Percentiles rank a stretch among this genome's conserved stretches.
These are phyloP conservation scores for Achatina immaculata DNA, from an alignment of 1,140 invertebrate species.

Conservation along the genomic window DNA sequence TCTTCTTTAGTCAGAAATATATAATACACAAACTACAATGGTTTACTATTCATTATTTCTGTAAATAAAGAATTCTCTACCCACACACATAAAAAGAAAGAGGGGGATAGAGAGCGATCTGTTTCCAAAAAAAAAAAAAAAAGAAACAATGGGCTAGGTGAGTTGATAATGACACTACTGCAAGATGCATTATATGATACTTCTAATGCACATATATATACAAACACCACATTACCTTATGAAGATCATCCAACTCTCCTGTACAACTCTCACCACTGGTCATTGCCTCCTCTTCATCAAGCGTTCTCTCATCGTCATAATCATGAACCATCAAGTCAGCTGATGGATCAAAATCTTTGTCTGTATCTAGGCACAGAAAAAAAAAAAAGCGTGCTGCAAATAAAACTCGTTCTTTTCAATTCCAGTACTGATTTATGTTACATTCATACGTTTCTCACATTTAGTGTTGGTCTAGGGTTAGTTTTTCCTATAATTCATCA, in stretches of 20 bases:
- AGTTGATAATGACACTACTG: too few species aligned
- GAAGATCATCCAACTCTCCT: conserved; percentile 88
- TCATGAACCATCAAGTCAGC: conserved; percentile 95
- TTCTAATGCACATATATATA: neutral
- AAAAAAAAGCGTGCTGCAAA: conserved; percentile 8
- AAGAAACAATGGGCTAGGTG: too few species aligned
- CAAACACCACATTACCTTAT: conserved; percentile 78
- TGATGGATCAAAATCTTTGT: conserved; percentile 79
- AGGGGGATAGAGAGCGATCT: too few species aligned
- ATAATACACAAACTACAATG: too few species aligned
- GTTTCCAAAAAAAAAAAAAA: too few species aligned
- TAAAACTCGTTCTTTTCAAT: neutral
- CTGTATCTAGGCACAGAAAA: conserved; percentile 64
- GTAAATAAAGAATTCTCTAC: too few species aligned
- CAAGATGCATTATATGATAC: too few species aligned
- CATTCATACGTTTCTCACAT: neutral
- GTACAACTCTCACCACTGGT: conserved; percentile 77
- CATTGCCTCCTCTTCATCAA: conserved; percentile 96
- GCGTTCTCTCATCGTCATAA: conserved; percentile 94
- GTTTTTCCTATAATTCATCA: too few species aligned
- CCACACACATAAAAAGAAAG: too few species aligned
- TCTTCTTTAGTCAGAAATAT: too few species aligned
- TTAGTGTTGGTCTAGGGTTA: too few species aligned
- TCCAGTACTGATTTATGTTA: neutral
- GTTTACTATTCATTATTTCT: too few species aligned